Conservation (phyloP, 2,888 invertebrate species). For the Drosophila infuscata region DNA sequence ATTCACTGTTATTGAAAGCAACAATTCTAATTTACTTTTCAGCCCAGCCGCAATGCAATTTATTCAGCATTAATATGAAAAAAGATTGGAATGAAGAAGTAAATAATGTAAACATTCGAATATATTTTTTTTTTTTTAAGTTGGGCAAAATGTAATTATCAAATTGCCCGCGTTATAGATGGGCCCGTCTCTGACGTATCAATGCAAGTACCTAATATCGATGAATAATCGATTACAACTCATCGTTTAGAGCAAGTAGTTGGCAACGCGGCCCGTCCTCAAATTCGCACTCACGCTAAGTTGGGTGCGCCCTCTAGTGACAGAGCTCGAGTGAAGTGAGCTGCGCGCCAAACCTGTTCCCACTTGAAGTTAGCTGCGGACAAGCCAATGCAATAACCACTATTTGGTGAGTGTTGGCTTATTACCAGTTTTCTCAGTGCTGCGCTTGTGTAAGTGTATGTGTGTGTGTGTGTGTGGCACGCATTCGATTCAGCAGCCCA, state of each 20-base stretch:
- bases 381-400: slow-evolving; percentile 18
- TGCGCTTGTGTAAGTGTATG: slow-evolving; percentile 1
- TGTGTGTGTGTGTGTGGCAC: slow-evolving; percentile 12
- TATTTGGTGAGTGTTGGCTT: slow-evolving; percentile 19
- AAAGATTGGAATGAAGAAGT: background rate
- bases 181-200: background rate
- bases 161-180: background rate
- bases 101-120: background rate
- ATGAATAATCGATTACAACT: background rate
- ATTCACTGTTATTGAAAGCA: background rate
- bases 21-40: background rate
- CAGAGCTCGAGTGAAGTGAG: slow-evolving; percentile 21
- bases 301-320: slow-evolving; percentile 4
- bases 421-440: slow-evolving; percentile 26
- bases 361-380: slow-evolving; percentile 42
- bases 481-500: slow-evolving; percentile 1
- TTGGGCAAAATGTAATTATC: background rate
- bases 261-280: slow-evolving; percentile 41
- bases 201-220: background rate
- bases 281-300: slow-evolving; percentile 13
- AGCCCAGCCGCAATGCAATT: background rate
- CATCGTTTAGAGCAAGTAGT: slow-evolving; percentile 4
- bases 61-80: background rate
- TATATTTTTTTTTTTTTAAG: background rate
- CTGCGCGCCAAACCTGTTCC: slow-evolving; percentile 12